These are phyloP conservation scores for Dallia pectoralis DNA, from an alignment of 2,797 vertebrate species.

Conservation along the genomic window DNA sequence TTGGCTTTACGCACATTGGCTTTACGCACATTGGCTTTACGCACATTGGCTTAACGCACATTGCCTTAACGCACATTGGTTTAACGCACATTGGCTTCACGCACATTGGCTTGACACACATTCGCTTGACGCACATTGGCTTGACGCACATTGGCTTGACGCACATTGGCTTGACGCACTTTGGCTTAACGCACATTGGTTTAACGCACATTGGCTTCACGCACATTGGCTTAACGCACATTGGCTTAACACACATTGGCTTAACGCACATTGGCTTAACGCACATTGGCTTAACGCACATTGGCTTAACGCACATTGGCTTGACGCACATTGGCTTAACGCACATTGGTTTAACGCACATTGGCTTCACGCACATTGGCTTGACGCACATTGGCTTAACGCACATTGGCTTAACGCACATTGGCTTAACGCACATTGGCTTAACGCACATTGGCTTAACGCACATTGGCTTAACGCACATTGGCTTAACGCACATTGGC, in stretches of 20 bases:
- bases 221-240: conserved; percentile 48
- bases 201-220: conserved; percentile 49
- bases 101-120: conserved; percentile 48
- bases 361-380: conserved; percentile 52
- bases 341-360: conserved; percentile 48
- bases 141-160: conserved; percentile 50
- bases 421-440: conserved; percentile 53
- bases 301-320: conserved; percentile 53
- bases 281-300: conserved; percentile 48
- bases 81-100: conserved; percentile 49
- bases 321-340: conserved; percentile 50
- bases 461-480: conserved; percentile 48
- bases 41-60: conserved; percentile 51
- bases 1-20: conserved; percentile 53
- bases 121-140: conserved; percentile 53
- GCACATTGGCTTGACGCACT: conserved; percentile 48
- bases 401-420: conserved; percentile 48
- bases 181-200: conserved; percentile 53
- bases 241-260: conserved; percentile 53
- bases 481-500: conserved; percentile 53
- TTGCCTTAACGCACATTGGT: conserved; percentile 50
- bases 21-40: conserved; percentile 50
- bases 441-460: conserved; percentile 50
- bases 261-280: conserved; percentile 50
- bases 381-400: conserved; percentile 50